Base-by-base conservation (phyloP, 2,888 invertebrate species). In the Agrilus biguttatus region DNA sequence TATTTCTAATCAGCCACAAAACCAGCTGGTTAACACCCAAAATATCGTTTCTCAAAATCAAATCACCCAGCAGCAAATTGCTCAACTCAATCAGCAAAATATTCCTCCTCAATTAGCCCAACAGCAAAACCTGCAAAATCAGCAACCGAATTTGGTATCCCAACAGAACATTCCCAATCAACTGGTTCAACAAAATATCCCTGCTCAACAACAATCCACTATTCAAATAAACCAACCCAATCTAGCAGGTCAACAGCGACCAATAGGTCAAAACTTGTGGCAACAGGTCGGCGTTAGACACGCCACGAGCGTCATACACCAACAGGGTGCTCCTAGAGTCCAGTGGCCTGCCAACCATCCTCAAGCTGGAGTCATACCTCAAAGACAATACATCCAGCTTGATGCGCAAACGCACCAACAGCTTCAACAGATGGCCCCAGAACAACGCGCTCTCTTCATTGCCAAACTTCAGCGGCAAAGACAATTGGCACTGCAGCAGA, bases 341-440 rank as follows among this genome's bases (percentile, higher is more conserved):
- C 49, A 47, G 28, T 47, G 45, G 47, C 45, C 47, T 6, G 47
- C 45, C 1, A 45, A 37, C 37, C 51, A 50, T 37, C 47, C 43
- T 38, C 57, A 49, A 33, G 53, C 51, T 4, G 56, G 59, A 28
- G 55, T 54, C 13, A 53, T 60, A 32, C 70, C 69, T 4, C 72
- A 72, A 49, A 68, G 82, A 1, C 85, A 86, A 56, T 70, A 83
- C 44, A 88, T 88, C 46, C 87, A 87, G 51, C 63, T 88, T 51
- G 87, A 88, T 53, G 83, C 84, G 1, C 83, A 85, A 53, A 85
- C 86, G 1, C 86, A 87, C 58, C 84, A 85, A 10, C 84, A 86
- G 53, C 66, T 87, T 37, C 85, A 87, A 57, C 85, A 85, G 55
- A 73, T 77, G 76, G 83, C 85, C 55, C 83, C 85, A 0, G 77